Evolutionary conservation across 2,888 invertebrate species (phyloP).

Genomic region (Meandrusa payeni): DNA sequence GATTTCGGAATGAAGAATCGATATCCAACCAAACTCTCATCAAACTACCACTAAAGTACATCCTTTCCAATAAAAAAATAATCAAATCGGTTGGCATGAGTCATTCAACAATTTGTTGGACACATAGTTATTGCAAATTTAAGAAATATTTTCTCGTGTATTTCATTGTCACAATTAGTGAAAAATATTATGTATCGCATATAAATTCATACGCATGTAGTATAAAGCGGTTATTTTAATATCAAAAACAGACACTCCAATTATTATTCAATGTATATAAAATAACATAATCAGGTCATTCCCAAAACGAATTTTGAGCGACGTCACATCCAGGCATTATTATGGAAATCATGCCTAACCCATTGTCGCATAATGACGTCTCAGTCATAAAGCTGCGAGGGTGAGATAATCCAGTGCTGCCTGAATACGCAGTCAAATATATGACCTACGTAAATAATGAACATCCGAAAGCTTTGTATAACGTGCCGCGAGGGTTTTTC

Average conservation of each 20-base stretch:
- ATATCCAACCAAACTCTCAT: too few species aligned
- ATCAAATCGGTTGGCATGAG: too few species aligned
- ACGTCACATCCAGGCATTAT: conserved; percentile 13
- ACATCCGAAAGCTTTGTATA: conserved; percentile 7
- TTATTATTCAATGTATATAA: not conserved
- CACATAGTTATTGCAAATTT: too few species aligned
- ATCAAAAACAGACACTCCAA: not conserved
- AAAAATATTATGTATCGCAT: too few species aligned
- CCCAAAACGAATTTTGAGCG: not conserved
- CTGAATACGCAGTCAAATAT: conserved; percentile 16
- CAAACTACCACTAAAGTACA: too few species aligned
- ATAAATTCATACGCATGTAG: too few species aligned
- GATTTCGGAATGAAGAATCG: too few species aligned
- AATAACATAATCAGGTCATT: conserved; percentile 4
- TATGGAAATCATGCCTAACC: conserved; percentile 22
- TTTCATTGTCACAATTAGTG: too few species aligned
- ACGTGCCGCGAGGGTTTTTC: conserved; percentile 1
- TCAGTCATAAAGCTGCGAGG: conserved; percentile 10
- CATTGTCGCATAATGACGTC: conserved; percentile 23
- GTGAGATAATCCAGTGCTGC: conserved; percentile 1
- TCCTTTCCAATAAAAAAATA: too few species aligned
- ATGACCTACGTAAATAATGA: conserved; percentile 12
- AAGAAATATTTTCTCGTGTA: too few species aligned
- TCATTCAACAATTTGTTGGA: too few species aligned
- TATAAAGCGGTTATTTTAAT: too few species aligned